Percentiles rank a stretch among this genome's conserved stretches.
Conservation (phyloP, 2,888 invertebrate genomes). For the Parnassius orleans region DNA sequence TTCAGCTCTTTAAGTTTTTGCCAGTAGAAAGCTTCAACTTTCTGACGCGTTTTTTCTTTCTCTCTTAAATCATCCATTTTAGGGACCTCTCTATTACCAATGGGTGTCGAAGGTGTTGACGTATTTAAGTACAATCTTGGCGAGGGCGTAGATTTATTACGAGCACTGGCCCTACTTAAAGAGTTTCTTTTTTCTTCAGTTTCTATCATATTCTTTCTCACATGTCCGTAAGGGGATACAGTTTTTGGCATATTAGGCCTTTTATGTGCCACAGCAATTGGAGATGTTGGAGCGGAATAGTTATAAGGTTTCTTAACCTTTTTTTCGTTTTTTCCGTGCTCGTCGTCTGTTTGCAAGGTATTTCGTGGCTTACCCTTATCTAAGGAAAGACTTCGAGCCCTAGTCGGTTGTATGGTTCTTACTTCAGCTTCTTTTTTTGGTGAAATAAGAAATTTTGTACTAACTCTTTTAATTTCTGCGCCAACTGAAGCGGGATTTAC, state of each 20-base stretch:
- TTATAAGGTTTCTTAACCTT: constrained; percentile 53
- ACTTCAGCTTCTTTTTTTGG: constrained; percentile 76
- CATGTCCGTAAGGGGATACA: constrained; percentile 66
- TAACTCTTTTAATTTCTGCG: constrained; percentile 73
- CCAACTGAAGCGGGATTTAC: constrained; percentile 64
- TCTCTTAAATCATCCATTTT: constrained; percentile 46
- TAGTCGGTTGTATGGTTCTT: constrained; percentile 64
- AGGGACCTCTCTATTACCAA: constrained; percentile 27
- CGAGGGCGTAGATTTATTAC: constrained; percentile 48
- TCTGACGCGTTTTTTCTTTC: constrained; percentile 79
- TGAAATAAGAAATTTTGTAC: constrained; percentile 69
- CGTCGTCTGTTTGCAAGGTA: constrained; percentile 10
- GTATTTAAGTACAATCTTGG: constrained; percentile 39
- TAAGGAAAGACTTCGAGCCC: constrained; percentile 68
- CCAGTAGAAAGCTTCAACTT: constrained; percentile 85
- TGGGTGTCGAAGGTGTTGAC: constrained; percentile 33
- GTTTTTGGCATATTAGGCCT: constrained; percentile 70
- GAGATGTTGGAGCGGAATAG: constrained; percentile 73
- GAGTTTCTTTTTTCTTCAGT: constrained; percentile 65
- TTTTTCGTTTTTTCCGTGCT: constrained; percentile 24
- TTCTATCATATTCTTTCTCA: constrained; percentile 65
- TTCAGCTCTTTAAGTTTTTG: constrained; percentile 84
- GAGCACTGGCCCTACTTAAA: constrained; percentile 45
- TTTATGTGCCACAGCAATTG: constrained; percentile 59
- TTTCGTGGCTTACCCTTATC: constrained; percentile 44